These are phyloP conservation scores for Athalia rosae DNA, from an alignment of 2,888 invertebrate species.

Conservation along the genomic window DNA sequence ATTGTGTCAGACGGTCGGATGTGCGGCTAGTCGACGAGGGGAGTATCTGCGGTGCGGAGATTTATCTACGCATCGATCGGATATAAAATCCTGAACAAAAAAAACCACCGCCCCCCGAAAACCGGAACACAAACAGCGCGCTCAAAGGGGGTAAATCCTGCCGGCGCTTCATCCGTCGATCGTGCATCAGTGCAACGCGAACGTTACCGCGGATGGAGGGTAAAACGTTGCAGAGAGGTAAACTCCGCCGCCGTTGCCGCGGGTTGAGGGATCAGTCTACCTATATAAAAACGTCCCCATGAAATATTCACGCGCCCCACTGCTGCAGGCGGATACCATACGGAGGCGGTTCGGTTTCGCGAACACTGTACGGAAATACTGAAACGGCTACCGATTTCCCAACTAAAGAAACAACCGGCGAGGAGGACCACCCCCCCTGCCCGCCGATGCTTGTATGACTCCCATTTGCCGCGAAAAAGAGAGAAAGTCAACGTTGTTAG, in stretches of 20 bases:
- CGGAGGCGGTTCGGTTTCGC: neutral
- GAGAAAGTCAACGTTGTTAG: too few relatives aligned
- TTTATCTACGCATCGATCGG: conserved; percentile 11
- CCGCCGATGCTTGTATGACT: too few relatives aligned
- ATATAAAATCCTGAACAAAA: neutral
- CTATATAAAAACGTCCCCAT: conserved; percentile 41
- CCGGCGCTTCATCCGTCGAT: conserved; percentile 11
- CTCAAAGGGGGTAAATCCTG: conserved; percentile 42
- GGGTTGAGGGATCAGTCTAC: conserved; percentile 39
- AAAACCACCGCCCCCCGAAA: neutral
- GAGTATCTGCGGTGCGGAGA: conserved; percentile 4
- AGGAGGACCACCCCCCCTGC: too few relatives aligned
- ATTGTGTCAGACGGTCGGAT: neutral
- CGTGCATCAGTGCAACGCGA: neutral
- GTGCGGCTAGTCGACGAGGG: neutral
- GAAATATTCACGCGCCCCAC: conserved; percentile 41
- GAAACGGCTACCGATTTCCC: neutral
- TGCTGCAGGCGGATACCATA: neutral
- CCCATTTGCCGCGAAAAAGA: too few relatives aligned
- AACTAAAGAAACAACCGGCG: neutral
- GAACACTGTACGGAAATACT: too few relatives aligned
- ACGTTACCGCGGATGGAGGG: neutral
- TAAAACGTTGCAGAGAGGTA: conserved; percentile 34
- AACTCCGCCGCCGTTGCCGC: conserved; percentile 21
- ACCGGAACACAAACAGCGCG: conserved; percentile 25